Evolutionary conservation across 53 echinoderm and acorn worm species (phyloP).

Genomic region (Henricia sp.): DNA sequence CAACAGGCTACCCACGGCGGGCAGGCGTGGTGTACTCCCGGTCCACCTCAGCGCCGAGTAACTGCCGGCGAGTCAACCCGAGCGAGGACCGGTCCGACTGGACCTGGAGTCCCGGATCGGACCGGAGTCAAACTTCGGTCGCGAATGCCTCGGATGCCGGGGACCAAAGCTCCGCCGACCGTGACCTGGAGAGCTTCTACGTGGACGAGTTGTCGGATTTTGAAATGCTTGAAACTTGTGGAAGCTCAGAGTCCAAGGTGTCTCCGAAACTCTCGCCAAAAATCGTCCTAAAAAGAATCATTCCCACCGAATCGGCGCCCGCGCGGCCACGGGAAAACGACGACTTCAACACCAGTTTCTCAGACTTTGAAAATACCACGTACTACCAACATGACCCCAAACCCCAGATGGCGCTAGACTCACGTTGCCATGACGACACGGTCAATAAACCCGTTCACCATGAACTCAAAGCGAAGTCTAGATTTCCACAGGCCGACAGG

Average conservation of each 20-base stretch:
- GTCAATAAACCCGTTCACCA: too few relatives aligned
- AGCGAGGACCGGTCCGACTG: constrained; percentile 38
- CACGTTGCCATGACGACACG: not conserved
- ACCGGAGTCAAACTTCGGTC: constrained; percentile 26
- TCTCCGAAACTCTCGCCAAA: constrained; percentile 54
- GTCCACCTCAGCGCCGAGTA: constrained; percentile 22
- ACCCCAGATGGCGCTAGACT: too few relatives aligned
- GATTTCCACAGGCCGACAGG: constrained; percentile 10
- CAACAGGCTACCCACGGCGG: not conserved
- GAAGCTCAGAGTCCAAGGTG: not conserved
- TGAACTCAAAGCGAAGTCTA: not conserved
- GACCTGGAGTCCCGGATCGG: constrained; percentile 48
- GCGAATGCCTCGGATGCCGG: not conserved
- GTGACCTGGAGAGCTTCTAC: constrained; percentile 15
- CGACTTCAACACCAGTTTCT: constrained; percentile 40
- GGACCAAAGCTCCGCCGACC: not conserved
- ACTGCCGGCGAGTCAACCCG: not conserved
- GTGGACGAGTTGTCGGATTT: constrained; percentile 13
- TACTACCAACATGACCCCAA: constrained; percentile 20
- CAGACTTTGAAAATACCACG: constrained; percentile 24
- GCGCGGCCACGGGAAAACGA: not conserved
- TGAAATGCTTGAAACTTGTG: too few relatives aligned
- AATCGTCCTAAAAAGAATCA: constrained; percentile 38
- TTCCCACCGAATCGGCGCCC: not conserved
- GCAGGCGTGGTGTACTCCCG: not conserved